Base-by-base conservation (phyloP, 92 coral and sea anemone species). In the Parazoanthus darwini region DNA sequence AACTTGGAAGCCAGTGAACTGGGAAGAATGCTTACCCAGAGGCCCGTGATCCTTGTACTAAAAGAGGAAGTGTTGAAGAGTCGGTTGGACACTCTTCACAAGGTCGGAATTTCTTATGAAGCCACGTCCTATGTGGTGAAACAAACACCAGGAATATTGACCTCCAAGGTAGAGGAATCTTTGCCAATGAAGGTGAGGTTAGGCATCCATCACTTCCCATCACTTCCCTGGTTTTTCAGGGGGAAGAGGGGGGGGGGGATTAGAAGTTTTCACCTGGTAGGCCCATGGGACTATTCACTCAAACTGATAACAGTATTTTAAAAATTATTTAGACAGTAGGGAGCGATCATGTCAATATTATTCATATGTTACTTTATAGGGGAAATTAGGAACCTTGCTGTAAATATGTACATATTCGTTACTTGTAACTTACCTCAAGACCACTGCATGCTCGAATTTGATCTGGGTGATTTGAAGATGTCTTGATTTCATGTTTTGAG, bases 91-190 rank as follows among this genome's bases (percentile, higher is more conserved):
- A 74, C 91, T 20, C 79, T 96, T 90, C 81, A 91, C 75, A 88
- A 90, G 48, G 92, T 79, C 65, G 99, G 99, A 18, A 92, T 96
- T 35, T 74, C 93, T 58, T 91, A 95, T 1, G 93, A 90, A 29
- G 89, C 96, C 46, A 36, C 92, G 75, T 89, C 88, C 36, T 85
- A 92, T 38, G 94, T 92, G 38, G 87, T 96, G 77, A 96, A 86
- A 76, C 86, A 90, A 42, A 76, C 99, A 0, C 99, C 99, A 0
- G 99, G 99, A 38, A 92, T 96, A 59, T 80, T 96, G 78, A 96
- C 99, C 0, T 92, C 94, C 6, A 95, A 82, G 66, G 89, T 92
- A 14, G 98, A 95, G 51, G 91, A 90, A 63, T 88, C 92, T 6
- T 72, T 96, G 9, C 89, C 89, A n/a, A 88, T 82, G 4, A 96